phyloP scores from a whole-genome alignment of 1,140 invertebrate genomes.

The Bilobella aurantiaca region DNA sequence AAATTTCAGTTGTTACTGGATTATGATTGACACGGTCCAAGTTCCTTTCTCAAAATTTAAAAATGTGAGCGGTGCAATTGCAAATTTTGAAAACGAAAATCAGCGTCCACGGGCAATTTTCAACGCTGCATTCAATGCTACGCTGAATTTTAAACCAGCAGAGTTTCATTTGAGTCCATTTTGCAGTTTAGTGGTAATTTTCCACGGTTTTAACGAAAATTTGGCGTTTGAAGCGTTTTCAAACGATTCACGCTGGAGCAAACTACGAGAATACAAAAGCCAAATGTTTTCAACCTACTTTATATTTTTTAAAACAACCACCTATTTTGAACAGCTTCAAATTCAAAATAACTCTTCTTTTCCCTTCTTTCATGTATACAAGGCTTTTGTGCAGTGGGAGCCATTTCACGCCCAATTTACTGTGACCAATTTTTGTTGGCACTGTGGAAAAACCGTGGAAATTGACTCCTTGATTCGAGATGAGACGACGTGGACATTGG shows the following conservation, averaged over 20 bases:
- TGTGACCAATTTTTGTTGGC: background rate
- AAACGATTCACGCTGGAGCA: background rate
- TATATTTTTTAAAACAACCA: too few relatives aligned
- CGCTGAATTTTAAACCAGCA: background rate
- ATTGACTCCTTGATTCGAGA: too few relatives aligned
- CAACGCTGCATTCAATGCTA: background rate
- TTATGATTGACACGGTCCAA: too few relatives aligned
- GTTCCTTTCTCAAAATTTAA: too few relatives aligned
- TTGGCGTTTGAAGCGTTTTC: background rate
- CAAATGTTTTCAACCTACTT: background rate
- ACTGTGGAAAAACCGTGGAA: background rate
- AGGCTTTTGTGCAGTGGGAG: background rate
- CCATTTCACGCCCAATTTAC: background rate
- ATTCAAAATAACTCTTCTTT: too few relatives aligned
- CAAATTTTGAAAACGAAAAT: background rate
- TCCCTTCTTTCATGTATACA: background rate
- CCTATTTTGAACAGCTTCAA: too few relatives aligned
- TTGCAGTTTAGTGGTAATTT: background rate
- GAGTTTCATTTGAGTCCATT: background rate
- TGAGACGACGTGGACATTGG: too few relatives aligned
- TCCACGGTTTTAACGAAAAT: background rate
- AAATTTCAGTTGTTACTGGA: too few relatives aligned
- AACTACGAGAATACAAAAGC: background rate
- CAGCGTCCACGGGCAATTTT: background rate
- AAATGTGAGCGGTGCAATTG: too few relatives aligned